Evolutionary conservation across 1,140 invertebrate species (phyloP).

Genomic region (Sminthurides bifidus): DNA sequence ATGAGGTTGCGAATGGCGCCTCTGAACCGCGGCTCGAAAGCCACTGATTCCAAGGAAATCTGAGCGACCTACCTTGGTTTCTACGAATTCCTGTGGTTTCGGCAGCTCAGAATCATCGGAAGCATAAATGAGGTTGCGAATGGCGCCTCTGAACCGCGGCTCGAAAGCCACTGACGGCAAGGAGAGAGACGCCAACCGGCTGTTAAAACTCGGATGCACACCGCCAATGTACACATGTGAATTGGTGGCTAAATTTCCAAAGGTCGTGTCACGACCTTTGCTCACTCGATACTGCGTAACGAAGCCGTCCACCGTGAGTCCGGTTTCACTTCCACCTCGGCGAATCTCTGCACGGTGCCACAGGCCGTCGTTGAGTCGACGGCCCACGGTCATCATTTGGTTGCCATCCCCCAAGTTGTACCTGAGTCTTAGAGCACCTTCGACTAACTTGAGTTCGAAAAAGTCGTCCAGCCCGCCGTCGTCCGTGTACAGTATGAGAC

Average conservation of each 20-base stretch:
- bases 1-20: constrained; percentile 73
- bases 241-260: constrained; percentile 69
- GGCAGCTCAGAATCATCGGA: constrained; percentile 45
- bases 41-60: constrained; percentile 70
- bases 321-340: constrained; percentile 61
- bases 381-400: constrained; percentile 68
- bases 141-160: constrained; percentile 54
- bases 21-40: constrained; percentile 72
- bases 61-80: constrained; percentile 65
- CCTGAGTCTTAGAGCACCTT: constrained; percentile 70
- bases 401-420: constrained; percentile 77
- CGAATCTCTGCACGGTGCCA: constrained; percentile 78
- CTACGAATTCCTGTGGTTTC: constrained; percentile 42
- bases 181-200: constrained; percentile 65
- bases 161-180: constrained; percentile 82
- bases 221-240: constrained; percentile 78
- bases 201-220: constrained; percentile 76
- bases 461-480: constrained; percentile 89
- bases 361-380: constrained; percentile 71
- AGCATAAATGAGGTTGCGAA: constrained; percentile 73
- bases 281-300: constrained; percentile 55
- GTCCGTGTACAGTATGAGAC: constrained; percentile 79
- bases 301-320: constrained; percentile 61
- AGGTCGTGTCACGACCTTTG: constrained; percentile 69
- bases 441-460: constrained; percentile 86